These are phyloP conservation scores for Alouatta palliata DNA, from an alignment of 2,113 vertebrate species.

Conservation along the genomic window DNA sequence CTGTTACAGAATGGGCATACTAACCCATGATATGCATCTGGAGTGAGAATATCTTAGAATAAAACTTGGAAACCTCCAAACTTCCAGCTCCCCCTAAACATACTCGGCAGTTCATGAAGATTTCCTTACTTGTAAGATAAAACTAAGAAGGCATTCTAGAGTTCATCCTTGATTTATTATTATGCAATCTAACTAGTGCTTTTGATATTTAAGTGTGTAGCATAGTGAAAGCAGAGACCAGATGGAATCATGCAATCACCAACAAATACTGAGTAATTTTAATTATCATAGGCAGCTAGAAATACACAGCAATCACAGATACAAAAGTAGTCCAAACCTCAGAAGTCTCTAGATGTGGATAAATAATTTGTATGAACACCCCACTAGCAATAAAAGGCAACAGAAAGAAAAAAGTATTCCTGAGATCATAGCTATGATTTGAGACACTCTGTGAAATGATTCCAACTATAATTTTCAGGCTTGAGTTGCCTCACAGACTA, in stretches of 20 bases:
- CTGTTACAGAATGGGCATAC: not conserved
- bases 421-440: not conserved
- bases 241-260: not conserved
- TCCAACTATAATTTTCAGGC: not conserved
- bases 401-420: not conserved
- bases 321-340: not conserved
- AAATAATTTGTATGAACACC: not conserved
- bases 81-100: not conserved
- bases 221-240: not conserved
- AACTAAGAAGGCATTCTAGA: not conserved
- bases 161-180: not conserved
- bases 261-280: not conserved
- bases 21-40: not conserved
- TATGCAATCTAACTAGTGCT: not conserved
- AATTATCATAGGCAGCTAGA: not conserved
- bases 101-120: not conserved
- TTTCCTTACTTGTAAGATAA: not conserved
- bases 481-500: not conserved
- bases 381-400: not conserved
- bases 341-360: not conserved
- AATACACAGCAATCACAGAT: not conserved
- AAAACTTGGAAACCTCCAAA: not conserved
- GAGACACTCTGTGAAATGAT: not conserved
- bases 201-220: not conserved
- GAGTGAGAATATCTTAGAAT: not conserved